These are phyloP conservation scores for Prenolepis imparis DNA, from an alignment of 2,888 invertebrate genomes.

Conservation along the genomic window DNA sequence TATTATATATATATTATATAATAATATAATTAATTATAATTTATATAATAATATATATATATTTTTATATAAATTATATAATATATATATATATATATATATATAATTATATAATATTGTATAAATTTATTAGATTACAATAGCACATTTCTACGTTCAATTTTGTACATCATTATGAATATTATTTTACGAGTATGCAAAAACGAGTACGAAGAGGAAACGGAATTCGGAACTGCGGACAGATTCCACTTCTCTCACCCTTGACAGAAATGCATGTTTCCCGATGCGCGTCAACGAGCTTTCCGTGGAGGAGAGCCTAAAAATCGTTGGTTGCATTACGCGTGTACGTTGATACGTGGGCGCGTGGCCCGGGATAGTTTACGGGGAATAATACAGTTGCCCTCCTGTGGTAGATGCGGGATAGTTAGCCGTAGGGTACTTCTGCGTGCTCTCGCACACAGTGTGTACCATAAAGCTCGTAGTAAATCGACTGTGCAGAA, in stretches of 20 bases:
- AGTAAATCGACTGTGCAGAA: constrained; percentile 76
- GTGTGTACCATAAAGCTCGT: constrained; percentile 76
- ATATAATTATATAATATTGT: too few species aligned
- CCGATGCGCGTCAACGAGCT: constrained; percentile 47
- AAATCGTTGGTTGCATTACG: constrained; percentile 54
- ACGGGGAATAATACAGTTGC: constrained; percentile 73
- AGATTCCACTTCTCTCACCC: not conserved
- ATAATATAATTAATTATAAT: too few species aligned
- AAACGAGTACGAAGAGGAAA: not conserved
- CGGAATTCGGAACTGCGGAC: not conserved
- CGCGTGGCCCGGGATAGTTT: constrained; percentile 45
- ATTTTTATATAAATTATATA: too few species aligned
- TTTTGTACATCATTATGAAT: not conserved
- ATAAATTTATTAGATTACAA: not conserved
- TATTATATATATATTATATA: too few species aligned
- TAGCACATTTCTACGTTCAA: not conserved
- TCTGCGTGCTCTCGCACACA: constrained; percentile 63
- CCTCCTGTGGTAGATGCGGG: constrained; percentile 49
- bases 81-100: too few species aligned
- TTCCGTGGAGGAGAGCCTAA: constrained; percentile 59
- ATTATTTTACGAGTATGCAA: not conserved
- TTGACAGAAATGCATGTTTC: constrained; percentile 18
- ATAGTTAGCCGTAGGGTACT: constrained; percentile 77
- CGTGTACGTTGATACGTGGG: constrained; percentile 53
- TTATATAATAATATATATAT: too few species aligned